Conservation (phyloP, 2,797 vertebrate genomes). For the Lycodopsis pacificus region DNA sequence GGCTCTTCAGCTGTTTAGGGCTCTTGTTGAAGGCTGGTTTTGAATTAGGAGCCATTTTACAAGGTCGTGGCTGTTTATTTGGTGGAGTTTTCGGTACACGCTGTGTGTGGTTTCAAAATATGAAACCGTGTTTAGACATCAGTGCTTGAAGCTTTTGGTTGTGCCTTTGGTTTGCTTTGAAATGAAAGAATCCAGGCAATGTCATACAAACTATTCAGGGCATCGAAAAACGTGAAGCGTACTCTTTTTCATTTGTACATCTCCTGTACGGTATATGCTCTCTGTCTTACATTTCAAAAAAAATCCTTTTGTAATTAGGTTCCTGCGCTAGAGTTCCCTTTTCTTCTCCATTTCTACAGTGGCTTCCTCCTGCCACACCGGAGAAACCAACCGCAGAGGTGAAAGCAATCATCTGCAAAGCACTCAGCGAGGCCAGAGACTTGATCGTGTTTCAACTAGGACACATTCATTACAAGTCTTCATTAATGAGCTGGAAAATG, state of each 20-base stretch:
- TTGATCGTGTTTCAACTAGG: conserved; percentile 79
- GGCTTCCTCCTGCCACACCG: conserved; percentile 62
- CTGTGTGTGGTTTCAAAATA: conserved; percentile 25
- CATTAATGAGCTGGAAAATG: conserved; percentile 84
- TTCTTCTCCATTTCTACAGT: conserved; percentile 62
- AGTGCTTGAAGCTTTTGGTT: neutral
- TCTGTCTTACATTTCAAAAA: conserved; percentile 37
- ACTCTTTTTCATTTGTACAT: neutral
- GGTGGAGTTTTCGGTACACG: conserved; percentile 24
- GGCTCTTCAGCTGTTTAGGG: conserved; percentile 67
- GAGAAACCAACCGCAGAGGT: conserved; percentile 75
- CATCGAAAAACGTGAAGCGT: neutral
- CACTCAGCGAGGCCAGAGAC: conserved; percentile 76
- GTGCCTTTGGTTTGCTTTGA: conserved; percentile 7
- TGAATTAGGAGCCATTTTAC: conserved; percentile 60
- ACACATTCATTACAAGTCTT: conserved; percentile 81
- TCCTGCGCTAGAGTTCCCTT: conserved; percentile 55
- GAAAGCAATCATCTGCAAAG: conserved; percentile 80
- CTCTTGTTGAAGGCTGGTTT: conserved; percentile 68
- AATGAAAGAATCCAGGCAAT: conserved; percentile 1
- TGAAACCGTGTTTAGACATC: conserved; percentile 13
- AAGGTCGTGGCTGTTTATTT: conserved; percentile 33
- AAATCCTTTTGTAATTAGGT: conserved; percentile 71
- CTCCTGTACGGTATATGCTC: neutral
- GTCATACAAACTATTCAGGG: neutral